Evolutionary conservation across 2,888 invertebrate genomes (phyloP), one percentile per base, ranked within the genome.

Genomic region (Stenodema calcarata): DNA sequence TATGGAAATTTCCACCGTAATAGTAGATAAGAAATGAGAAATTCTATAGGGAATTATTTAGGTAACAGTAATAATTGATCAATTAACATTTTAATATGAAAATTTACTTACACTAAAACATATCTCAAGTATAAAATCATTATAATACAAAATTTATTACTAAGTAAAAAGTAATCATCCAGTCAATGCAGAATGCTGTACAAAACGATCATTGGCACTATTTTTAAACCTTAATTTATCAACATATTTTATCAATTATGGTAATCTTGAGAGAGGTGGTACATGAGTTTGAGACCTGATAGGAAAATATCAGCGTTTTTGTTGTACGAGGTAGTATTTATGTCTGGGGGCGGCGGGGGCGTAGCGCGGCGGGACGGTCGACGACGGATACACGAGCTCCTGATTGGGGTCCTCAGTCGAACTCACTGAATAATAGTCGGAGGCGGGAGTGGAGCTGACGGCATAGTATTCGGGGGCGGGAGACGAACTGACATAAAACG

Each of bases 301-400:
- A 7, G 3, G 23, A 73, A 12, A 0, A 23, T 27, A 44, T 80
- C 35, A 54, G n/a, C 62, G 80, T 16, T 80, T 80, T 12, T 84
- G 44, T 1, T 69, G 79, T 7, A 76, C n/a, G 47, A 86, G 47
- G 79, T 79, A 79, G 79, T 62, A 86, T 16, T 86, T 86, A 27
- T 86, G 86, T 35, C 28, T 70, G 27, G 70, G 27, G 42, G 83
- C 18, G 28, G 54, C 18, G 23, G 69, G 70, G 0, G 83, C 42
- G 30, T 85, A 85, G 16, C 41, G 76, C 6, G 85, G 85, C 7
- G 85, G 76, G 7, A 85, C 85, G 11, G 85, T 85, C 41, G 86
- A 79, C 18, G 86, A 86, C 11, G 86, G 79, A 44, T 86, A 86
- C 27, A 69, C 44, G 27, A 84, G 44, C 28, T 73, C 84, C 14